phyloP scores from a whole-genome alignment of 23 tunicate species.

The Styela clava region DNA sequence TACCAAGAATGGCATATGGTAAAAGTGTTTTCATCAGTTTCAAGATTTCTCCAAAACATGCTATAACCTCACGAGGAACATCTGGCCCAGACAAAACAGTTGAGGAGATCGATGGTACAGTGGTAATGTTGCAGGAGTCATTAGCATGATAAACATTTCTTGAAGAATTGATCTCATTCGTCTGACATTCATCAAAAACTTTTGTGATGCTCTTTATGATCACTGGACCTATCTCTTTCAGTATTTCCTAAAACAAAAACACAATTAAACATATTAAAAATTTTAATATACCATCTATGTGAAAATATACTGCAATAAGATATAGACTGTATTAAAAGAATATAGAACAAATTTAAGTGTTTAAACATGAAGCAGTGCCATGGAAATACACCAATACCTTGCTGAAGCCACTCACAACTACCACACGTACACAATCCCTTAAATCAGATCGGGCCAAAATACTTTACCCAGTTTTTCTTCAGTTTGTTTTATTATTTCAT shows the following conservation, averaged over 20 bases:
- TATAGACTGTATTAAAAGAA: too few species aligned
- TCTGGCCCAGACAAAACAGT: not conserved
- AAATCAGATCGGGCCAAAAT: too few species aligned
- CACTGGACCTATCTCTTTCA: slow-evolving; percentile 54
- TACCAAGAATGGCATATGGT: slow-evolving; percentile 49
- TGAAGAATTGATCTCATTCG: not conserved
- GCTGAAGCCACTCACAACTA: too few species aligned
- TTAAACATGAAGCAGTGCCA: too few species aligned
- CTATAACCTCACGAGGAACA: slow-evolving; percentile 19
- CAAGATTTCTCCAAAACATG: slow-evolving; percentile 10
- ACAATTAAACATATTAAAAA: not conserved
- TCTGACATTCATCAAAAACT: slow-evolving; percentile 27
- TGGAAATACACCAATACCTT: too few species aligned
- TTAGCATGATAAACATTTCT: not conserved
- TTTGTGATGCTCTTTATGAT: slow-evolving; percentile 33
- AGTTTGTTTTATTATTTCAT: too few species aligned
- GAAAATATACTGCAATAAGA: too few species aligned
- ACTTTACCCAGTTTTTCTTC: too few species aligned
- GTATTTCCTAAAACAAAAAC: slow-evolving; percentile 8
- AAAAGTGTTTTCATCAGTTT: slow-evolving; percentile 20
- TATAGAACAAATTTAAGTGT: too few species aligned
- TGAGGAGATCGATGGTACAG: slow-evolving; percentile 18
- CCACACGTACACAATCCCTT: too few species aligned
- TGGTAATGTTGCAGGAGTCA: not conserved
- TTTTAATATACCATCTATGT: too few species aligned